phyloP scores from a whole-genome alignment of 2,888 invertebrate species.

The Sympetrum striolatum region DNA sequence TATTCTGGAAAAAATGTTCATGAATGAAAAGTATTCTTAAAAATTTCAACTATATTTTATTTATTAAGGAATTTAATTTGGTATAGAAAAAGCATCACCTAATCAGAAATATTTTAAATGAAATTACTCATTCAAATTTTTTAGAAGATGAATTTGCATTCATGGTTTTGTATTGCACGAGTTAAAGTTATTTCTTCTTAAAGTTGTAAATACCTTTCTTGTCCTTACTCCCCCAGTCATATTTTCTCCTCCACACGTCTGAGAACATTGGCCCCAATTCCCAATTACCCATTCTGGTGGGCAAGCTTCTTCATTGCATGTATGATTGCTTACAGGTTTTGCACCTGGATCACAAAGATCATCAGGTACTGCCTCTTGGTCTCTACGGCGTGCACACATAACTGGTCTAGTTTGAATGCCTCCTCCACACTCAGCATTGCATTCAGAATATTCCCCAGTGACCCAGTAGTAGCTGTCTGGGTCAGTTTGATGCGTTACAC shows the following conservation, averaged over 20 bases:
- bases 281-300: slow-evolving; percentile 80
- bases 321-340: slow-evolving; percentile 74
- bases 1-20: no score
- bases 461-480: slow-evolving; percentile 85
- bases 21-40: no score
- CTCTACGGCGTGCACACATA: slow-evolving; percentile 78
- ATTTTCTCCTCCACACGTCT: slow-evolving; percentile 76
- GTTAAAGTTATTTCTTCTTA: no score
- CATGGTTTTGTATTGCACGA: no score
- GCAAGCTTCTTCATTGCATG: slow-evolving; percentile 79
- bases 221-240: slow-evolving; percentile 65
- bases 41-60: no score
- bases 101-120: no score
- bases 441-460: slow-evolving; percentile 76
- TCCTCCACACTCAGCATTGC: slow-evolving; percentile 89
- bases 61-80: no score
- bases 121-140: no score
- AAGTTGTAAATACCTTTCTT: background rate
- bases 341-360: slow-evolving; percentile 79
- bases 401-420: slow-evolving; percentile 69
- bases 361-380: slow-evolving; percentile 74
- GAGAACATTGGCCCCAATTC: slow-evolving; percentile 83
- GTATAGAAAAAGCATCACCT: no score
- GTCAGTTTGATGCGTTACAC: slow-evolving; percentile 69
- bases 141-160: no score